These are phyloP conservation scores for Papilio dardanus DNA, from an alignment of 1,140 invertebrate species.

Conservation along the genomic window DNA sequence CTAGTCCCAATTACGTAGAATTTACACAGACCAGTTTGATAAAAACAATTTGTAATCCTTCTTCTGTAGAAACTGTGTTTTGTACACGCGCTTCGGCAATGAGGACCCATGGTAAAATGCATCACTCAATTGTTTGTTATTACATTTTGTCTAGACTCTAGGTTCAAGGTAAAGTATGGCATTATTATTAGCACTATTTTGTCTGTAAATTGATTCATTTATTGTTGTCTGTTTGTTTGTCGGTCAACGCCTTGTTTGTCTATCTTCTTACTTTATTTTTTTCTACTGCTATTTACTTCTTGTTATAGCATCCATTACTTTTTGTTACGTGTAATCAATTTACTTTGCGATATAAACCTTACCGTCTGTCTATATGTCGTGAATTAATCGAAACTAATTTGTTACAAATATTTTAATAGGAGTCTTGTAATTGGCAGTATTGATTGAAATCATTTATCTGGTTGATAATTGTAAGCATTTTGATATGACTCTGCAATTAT, in stretches of 20 bases:
- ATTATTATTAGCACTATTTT: not conserved
- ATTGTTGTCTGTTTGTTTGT: not conserved
- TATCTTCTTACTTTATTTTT: conserved; percentile 16
- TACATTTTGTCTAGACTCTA: not conserved
- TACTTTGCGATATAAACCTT: conserved; percentile 18
- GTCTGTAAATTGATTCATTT: not conserved
- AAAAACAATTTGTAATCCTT: too few species aligned
- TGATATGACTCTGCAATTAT: not conserved
- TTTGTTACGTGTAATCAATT: conserved; percentile 25
- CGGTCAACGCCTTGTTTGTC: not conserved
- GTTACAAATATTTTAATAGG: conserved; percentile 24
- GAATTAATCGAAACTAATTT: conserved; percentile 24
- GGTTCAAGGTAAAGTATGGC: not conserved
- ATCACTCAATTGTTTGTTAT: not conserved
- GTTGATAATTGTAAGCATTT: not conserved
- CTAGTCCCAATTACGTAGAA: too few species aligned
- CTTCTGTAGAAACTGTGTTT: too few species aligned
- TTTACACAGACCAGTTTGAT: too few species aligned
- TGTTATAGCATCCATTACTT: not conserved
- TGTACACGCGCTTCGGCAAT: too few species aligned
- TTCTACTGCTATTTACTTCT: not conserved
- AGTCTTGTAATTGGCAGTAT: not conserved
- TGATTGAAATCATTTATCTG: not conserved
- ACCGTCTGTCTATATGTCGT: not conserved
- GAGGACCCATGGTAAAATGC: too few species aligned